These are phyloP conservation scores for Hephaestus fuliginosus DNA, from an alignment of 2,797 vertebrate species.

Conservation along the genomic window DNA sequence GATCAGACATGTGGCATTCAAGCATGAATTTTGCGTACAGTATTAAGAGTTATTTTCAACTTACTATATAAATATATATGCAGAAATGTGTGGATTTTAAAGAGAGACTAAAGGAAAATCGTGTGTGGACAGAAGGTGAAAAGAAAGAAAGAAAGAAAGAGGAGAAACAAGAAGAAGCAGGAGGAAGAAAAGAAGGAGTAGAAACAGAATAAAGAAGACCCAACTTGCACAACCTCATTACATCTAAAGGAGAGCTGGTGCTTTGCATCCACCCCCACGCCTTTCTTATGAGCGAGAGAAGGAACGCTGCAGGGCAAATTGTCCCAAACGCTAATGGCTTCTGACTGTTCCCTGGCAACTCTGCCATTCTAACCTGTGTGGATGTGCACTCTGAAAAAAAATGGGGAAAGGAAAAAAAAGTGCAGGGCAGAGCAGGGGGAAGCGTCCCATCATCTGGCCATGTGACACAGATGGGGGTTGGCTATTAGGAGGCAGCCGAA, in stretches of 20 bases:
- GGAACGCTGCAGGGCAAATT: slow-evolving; percentile 98
- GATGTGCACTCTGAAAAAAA: slow-evolving; percentile 93
- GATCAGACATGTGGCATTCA: slow-evolving; percentile 41
- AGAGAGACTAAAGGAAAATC: slow-evolving; percentile 41
- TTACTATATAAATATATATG: not conserved
- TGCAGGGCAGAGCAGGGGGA: slow-evolving; percentile 87
- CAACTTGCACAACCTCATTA: slow-evolving; percentile 90
- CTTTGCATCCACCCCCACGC: slow-evolving; percentile 87
- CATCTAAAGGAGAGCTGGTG: slow-evolving; percentile 86
- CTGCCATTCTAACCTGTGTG: slow-evolving; percentile 98
- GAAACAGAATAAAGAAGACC: slow-evolving; percentile 80
- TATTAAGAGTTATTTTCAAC: slow-evolving; percentile 28
- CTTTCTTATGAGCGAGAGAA: slow-evolving; percentile 93
- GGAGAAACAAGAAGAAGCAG: slow-evolving; percentile 48
- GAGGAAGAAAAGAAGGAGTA: slow-evolving; percentile 64
- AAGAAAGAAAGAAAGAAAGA: slow-evolving; percentile 55
- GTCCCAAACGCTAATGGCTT: slow-evolving; percentile 99
- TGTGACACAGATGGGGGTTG: slow-evolving; percentile 99
- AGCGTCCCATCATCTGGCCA: slow-evolving; percentile 98
- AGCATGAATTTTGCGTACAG: slow-evolving; percentile 21
- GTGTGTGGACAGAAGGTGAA: slow-evolving; percentile 57
- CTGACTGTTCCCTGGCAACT: slow-evolving; percentile 99
- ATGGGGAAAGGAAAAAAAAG: slow-evolving; percentile 73
- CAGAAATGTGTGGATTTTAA: slow-evolving; percentile 33
- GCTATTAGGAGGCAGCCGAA: slow-evolving; percentile 98